Base-by-base conservation (phyloP, 2,888 invertebrate genomes). In the Morpho helenor region DNA sequence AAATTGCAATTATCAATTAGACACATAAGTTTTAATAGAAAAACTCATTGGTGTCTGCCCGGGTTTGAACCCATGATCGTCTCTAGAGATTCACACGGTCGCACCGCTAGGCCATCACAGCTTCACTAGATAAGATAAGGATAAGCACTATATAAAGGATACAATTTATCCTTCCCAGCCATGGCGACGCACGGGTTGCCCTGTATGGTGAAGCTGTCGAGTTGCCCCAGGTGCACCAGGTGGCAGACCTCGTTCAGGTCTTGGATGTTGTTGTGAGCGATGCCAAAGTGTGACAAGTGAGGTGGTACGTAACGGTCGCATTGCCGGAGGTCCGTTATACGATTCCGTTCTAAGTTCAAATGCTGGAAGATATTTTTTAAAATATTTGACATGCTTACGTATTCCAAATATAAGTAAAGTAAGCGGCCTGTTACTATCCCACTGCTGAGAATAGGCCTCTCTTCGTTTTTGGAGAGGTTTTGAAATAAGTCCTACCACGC, bases 191-290 rank as follows among this genome's bases (percentile, higher is more conserved):
- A 97, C 0, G 97, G 97, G 87, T 98, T 98, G 62, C 96, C 96
- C 73, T 94, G 94, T 63, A 98, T 92, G 10, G 96, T 96, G 69
- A 98, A 93, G 82, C 95, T 96, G 62, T 95, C 94, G 66, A 98
- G 87, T 73, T 94, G 93, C 48, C 91, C 91, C 64, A 98, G 87
- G 79, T 96, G 94, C 53, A 94, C 94, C 65, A 98, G 91, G 74
- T 96, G 95, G 42, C 95, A 95, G 68, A 97, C 94, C 90, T 97
- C 96, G 78, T 96, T 97, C 50, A 98, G 87, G 84, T 98, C 98
- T 56, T 92, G 92, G 54, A 98, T 94, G 73, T 94, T 94, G 84
- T 98, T 98, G 82, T 95, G 95, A 42, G 95, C 95, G 66, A 98
- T 87, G 3, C 96, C 96, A 56, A 98, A 84, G 56, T 93, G 93